A percentile compares a stretch with the other conserved stretches of the same genome.
These are phyloP conservation scores for Drosophila sordidula DNA, from an alignment of 2,888 invertebrate species.

Conservation along the genomic window DNA sequence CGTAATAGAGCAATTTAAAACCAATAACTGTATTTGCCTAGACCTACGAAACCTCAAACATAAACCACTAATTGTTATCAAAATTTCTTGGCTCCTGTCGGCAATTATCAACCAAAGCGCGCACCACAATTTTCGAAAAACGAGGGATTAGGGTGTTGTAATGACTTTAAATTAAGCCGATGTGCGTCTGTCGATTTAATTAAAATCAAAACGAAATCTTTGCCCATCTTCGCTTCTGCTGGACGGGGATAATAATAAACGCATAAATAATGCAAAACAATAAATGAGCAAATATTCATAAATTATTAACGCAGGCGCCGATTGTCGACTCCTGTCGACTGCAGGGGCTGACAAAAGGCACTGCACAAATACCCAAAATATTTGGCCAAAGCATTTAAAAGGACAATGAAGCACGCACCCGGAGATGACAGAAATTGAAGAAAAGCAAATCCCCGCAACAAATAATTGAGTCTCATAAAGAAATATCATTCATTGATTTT, in stretches of 20 bases:
- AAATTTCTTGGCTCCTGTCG: constrained; percentile 4
- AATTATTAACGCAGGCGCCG: constrained; percentile 73
- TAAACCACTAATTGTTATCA: constrained; percentile 23
- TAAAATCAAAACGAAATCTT: constrained; percentile 81
- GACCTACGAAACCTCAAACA: background rate
- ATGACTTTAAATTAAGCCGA: constrained; percentile 76
- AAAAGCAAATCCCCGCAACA: constrained; percentile 82
- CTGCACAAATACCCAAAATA: constrained; percentile 77
- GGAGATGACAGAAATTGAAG: constrained; percentile 56
- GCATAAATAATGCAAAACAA: constrained; percentile 80
- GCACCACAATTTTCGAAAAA: constrained; percentile 5
- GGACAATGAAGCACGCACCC: constrained; percentile 76
- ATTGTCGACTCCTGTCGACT: constrained; percentile 21
- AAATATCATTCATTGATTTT: constrained; percentile 82
- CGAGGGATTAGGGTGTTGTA: constrained; percentile 61
- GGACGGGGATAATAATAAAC: constrained; percentile 72
- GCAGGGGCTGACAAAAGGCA: constrained; percentile 57
- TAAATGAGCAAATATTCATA: constrained; percentile 82
- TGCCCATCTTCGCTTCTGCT: constrained; percentile 25
- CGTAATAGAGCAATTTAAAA: no score
- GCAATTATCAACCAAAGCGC: constrained; percentile 16
- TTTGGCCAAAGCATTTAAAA: constrained; percentile 80
- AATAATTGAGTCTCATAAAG: constrained; percentile 81
- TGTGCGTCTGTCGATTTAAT: constrained; percentile 79
- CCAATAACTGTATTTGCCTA: background rate